These are phyloP conservation scores for Andrena flavipes DNA, from an alignment of 2,888 invertebrate genomes.

Conservation along the genomic window DNA sequence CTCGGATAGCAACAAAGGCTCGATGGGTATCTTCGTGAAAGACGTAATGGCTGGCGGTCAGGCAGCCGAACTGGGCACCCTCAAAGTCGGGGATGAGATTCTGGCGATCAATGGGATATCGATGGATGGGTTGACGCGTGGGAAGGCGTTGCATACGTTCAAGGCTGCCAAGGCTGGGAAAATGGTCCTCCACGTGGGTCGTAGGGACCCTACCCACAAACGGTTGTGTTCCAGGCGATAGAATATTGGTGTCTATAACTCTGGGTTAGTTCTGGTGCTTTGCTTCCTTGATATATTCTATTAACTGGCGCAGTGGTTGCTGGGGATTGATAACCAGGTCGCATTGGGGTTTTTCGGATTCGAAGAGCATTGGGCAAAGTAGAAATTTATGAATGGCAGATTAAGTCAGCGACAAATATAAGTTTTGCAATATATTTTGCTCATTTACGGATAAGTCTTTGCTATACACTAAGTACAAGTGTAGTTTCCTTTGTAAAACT, in stretches of 20 bases:
- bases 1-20: constrained; percentile 87
- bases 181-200: constrained; percentile 86
- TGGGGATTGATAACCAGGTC: background rate
- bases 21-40: constrained; percentile 88
- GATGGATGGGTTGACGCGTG: constrained; percentile 87
- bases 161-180: constrained; percentile 87
- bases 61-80: constrained; percentile 87
- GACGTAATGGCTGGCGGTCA: constrained; percentile 88
- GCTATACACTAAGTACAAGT: too few relatives aligned
- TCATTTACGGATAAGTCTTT: too few relatives aligned
- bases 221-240: constrained; percentile 74
- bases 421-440: too few relatives aligned
- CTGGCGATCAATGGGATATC: constrained; percentile 87
- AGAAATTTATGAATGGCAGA: too few relatives aligned
- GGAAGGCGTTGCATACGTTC: constrained; percentile 87
- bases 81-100: constrained; percentile 88
- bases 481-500: too few relatives aligned
- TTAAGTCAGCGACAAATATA: too few relatives aligned
- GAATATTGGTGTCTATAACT: constrained; percentile 57
- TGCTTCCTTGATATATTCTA: constrained; percentile 69
- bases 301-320: background rate
- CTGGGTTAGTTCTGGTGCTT: constrained; percentile 76
- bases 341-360: background rate
- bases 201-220: constrained; percentile 83
- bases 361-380: too few relatives aligned